Evolutionary conservation across 2,113 vertebrate species (phyloP).

Genomic region (Pao palembangensis): DNA sequence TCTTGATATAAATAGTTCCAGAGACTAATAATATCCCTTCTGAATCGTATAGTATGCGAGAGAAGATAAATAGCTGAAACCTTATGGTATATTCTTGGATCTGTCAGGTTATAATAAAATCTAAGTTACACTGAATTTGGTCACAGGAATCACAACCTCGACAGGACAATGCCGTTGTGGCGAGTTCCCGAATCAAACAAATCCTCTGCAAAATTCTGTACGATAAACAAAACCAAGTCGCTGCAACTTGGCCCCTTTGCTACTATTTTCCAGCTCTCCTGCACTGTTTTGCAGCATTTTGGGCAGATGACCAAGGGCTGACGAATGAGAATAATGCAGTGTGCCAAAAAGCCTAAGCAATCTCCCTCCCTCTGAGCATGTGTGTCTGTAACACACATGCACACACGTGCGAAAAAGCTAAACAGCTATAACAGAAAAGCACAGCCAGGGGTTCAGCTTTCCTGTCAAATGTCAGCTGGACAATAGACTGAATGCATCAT

Average conservation of each 20-base stretch:
- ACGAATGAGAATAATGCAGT: conserved; percentile 27
- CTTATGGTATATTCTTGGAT: conserved; percentile 5
- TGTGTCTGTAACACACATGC: conserved; percentile 22
- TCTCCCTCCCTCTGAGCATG: conserved; percentile 33
- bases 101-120: conserved; percentile 11
- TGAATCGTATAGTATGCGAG: no score
- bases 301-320: conserved; percentile 26
- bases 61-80: no score
- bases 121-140: conserved; percentile 22
- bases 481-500: conserved; percentile 41
- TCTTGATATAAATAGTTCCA: no score
- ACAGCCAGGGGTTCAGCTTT: conserved; percentile 36
- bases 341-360: conserved; percentile 35
- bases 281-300: conserved; percentile 21
- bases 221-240: conserved; percentile 2
- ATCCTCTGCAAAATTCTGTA: background rate
- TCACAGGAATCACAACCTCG: conserved; percentile 24
- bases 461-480: conserved; percentile 41
- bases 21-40: no score
- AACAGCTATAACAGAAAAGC: conserved; percentile 12
- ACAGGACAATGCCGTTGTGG: background rate
- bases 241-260: background rate
- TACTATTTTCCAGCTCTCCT: conserved; percentile 4
- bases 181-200: background rate
- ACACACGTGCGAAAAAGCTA: conserved; percentile 23